Base-by-base conservation (phyloP, 2,113 vertebrate genomes). In the Puffinus mauretanicus region DNA sequence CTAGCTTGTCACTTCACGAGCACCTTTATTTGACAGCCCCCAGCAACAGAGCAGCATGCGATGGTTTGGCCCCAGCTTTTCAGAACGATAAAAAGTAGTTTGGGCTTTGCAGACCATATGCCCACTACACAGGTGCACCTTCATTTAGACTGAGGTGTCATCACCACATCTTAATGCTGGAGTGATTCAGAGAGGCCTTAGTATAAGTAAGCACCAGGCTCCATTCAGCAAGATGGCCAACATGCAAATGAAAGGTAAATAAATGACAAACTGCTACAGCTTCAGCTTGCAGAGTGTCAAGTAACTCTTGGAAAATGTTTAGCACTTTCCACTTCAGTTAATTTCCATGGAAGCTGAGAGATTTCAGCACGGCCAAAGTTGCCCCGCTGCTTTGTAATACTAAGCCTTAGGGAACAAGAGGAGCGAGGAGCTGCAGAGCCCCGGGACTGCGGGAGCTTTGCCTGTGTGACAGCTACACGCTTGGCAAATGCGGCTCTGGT, bases 221-320 rank as follows among this genome's bases (percentile, higher is more conserved):
- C 9, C 3, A 6, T 44, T 71, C 73, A 49, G 58, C 61, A 91
- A 91, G 57, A 38, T 21, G 54, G 58, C 44, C 44, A 82, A 52
- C 62, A 91, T 87, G 93, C 88, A 95, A 97, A 94, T 94, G 61
- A 79, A 94, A 91, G 83, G 72, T 92, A 94, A 97, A 91, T 94
- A 95, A 94, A 93, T 79, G 49, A 96, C 91, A 76, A 70, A 79
- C 58, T 65, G 52, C 64, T 69, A 54, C 57, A 94, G 82, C 80
- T 89, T 95, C 92, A 82, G 7, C 81, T 93, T 92, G 77, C 94
- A 91, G 61, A 69, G 89, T 91, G 61, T 94, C 91, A 89, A 12
- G 54, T 94, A 86, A 42, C 88, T 69, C 72, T 54, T 46, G 72
- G 82, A 88, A 94, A 82, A 80, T 69, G 26, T 55, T 67, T 51